Evolutionary conservation across 2,888 invertebrate species (phyloP), one percentile per base, ranked within the genome.

Genomic region (Cryptus viduatorius): DNA sequence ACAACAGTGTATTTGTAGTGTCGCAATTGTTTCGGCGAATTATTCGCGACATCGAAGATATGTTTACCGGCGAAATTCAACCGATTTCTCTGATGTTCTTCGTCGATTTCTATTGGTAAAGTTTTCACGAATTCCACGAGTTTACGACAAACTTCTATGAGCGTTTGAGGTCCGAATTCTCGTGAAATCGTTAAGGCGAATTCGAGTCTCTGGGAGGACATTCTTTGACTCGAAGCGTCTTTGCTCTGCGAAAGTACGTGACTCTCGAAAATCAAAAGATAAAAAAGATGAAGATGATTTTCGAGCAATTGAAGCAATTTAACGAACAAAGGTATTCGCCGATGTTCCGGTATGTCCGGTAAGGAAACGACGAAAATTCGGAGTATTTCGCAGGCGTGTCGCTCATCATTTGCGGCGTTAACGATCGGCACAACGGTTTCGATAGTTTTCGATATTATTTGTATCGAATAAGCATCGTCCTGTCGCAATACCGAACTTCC

Each of bases 401-500:
- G 94, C 56, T 93, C 91, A 78, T 94, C 92, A 31, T 92, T 87
- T 0, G 93, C 89, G 7, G 89, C 86, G 29, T 94, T 92, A 50
- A 99, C 94, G 82, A 98, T 97, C 0, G 99, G 99, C 85, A 99
- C 96, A 44, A 99, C 95, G 0, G 97, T 98, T 89, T 98, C 97
- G 19, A 99, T 96, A 4, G 98, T 98, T 91, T 97, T 97, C 0
- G 96, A 96, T 77, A 99, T 98, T 31, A 99, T 97, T 93, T 98
- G 98, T 92, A 98, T 98, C 91, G 98, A 98, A 93, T 99, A 99
- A 0, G 97, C 97, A 90, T 99, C 98, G 92, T 99, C 99, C 89
- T 98, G 98, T 10, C 98, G 95, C 0, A 99, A 94, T 10, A 99
- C 96, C 0, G 98, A 98, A 0, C 97, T 97, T 0, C 99, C 99